A percentile compares a stretch with the other conserved stretches of the same genome.
Conservation (phyloP, 2,113 vertebrate genomes). For the Sardina pilchardus region DNA sequence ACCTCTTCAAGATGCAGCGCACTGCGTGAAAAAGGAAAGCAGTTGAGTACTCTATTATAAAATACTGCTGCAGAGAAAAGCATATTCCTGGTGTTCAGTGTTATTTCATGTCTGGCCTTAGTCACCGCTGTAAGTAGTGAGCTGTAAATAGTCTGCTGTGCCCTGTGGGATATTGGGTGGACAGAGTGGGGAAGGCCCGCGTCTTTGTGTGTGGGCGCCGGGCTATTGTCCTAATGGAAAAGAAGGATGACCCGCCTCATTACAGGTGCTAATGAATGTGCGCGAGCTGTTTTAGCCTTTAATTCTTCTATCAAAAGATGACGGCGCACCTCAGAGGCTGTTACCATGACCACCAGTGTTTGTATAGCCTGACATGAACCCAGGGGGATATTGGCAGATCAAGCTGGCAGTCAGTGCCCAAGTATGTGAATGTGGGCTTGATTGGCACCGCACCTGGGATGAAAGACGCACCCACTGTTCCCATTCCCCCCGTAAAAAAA, state of each 20-base stretch:
- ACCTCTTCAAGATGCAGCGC: conserved; percentile 34
- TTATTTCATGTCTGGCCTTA: background rate
- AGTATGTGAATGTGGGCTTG: conserved; percentile 30
- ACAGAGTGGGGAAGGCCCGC: background rate
- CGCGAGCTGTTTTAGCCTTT: background rate
- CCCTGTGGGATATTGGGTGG: background rate
- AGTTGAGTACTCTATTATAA: background rate
- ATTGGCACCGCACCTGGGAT: conserved; percentile 27
- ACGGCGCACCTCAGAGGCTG: background rate
- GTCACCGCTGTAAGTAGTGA: background rate
- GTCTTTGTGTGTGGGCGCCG: background rate
- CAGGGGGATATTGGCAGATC: background rate
- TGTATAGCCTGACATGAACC: conserved; percentile 31
- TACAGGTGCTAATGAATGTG: background rate
- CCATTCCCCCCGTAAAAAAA: conserved; percentile 30
- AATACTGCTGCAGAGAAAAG: conserved; percentile 20
- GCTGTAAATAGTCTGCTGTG: background rate
- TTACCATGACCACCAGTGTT: conserved; percentile 13
- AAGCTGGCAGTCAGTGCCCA: background rate
- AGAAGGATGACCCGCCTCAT: background rate
- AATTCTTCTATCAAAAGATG: background rate
- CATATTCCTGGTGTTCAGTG: background rate
- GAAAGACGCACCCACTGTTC: conserved; percentile 39
- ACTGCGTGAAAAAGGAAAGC: background rate
- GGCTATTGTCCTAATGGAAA: background rate